Evolutionary conservation across 1,140 invertebrate species (phyloP).

Genomic region (Pogonognathellus flavescens): DNA sequence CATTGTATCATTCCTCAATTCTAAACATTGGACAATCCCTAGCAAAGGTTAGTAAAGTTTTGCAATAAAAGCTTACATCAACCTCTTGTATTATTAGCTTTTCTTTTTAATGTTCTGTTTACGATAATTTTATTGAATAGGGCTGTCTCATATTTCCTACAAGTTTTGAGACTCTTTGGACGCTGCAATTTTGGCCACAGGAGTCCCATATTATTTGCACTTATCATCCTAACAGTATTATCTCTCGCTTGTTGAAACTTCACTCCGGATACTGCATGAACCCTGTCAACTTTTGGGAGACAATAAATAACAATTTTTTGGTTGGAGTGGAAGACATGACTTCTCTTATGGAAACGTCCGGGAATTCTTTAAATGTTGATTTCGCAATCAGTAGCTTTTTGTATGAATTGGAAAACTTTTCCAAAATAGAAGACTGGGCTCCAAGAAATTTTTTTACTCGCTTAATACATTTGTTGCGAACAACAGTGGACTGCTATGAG

Average conservation of each 20-base stretch:
- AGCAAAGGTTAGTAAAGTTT: not conserved
- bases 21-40: constrained; percentile 60
- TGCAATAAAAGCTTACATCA: not conserved
- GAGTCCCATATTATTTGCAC: constrained; percentile 61
- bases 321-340: constrained; percentile 58
- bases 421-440: constrained; percentile 62
- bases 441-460: constrained; percentile 60
- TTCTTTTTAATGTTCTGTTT: not conserved
- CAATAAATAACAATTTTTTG: constrained; percentile 58
- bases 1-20: constrained; percentile 59
- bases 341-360: not conserved
- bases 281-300: constrained; percentile 60
- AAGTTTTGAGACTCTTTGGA: constrained; percentile 65
- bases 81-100: not conserved
- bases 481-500: constrained; percentile 59
- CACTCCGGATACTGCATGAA: constrained; percentile 60
- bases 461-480: constrained; percentile 52
- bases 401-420: constrained; percentile 60
- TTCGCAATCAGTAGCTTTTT: constrained; percentile 61
- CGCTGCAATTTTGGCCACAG: constrained; percentile 63
- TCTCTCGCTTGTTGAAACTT: constrained; percentile 61
- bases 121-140: constrained; percentile 8
- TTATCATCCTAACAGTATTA: constrained; percentile 60
- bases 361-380: constrained; percentile 40
- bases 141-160: constrained; percentile 63